Evolutionary conservation across 2,797 vertebrate species (phyloP), one percentile per base, ranked within the genome.

Genomic region (Momotus momota): DNA sequence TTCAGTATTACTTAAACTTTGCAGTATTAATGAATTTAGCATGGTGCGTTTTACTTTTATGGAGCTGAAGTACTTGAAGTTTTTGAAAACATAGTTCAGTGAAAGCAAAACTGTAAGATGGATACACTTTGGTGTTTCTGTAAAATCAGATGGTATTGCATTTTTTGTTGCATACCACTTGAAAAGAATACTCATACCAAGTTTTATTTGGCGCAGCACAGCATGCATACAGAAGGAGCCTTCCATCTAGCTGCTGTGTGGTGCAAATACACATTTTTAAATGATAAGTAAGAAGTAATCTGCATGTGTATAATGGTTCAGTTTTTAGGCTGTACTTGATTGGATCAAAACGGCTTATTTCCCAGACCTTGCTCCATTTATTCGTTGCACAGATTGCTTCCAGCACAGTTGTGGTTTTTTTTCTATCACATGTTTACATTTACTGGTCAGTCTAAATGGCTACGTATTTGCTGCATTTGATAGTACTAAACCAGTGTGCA

Each of bases 261-360:
- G 9, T 93, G 73, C 52, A 86, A 90, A 94, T 88, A 94, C 79
- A 90, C 5, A 0, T 95, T 84, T 86, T 90, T 82, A 74, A 74
- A 69, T 38, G 5, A 67, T 57, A 74, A 77, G 57, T 88, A 54
- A 81, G 45, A 58, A 93, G 49, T 45, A 72, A 75, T 29, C 25
- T 83, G 10, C 9, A 12, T 69, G 16, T 55, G 15, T 91, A 0
- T 70, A 92, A n/a, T 40, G 12, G 26, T 73, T 90, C n/a, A 4
- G 1, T 54, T 94, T 91, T 81, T 46, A 51, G n/a, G 20, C 58
- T 69, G 29, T 78, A 40, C 19, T 81, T 92, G 51, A 10, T 27
- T 72, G 33, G 46, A 10, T 78, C 74, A 58, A 64, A 86, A 8
- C 7, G 38, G 1, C 0, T 81, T 43, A 61, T 75, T 81, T 69